Conservation (phyloP, 1,140 invertebrate species). For the Aporrectodea caliginosa region DNA sequence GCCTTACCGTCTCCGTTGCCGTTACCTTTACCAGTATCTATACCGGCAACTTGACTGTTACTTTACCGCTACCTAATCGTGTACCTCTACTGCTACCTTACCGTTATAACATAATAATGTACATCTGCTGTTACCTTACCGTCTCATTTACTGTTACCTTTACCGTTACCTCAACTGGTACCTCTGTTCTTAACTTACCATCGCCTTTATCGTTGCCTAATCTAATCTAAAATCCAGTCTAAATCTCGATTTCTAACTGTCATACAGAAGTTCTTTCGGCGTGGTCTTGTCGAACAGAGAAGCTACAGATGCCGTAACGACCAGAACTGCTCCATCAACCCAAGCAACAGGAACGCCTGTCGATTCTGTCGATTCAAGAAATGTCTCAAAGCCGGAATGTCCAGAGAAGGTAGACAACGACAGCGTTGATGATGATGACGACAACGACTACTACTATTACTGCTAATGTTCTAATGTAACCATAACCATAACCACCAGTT, state of each 20-base stretch:
- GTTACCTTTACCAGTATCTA: too few relatives aligned
- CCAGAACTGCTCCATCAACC: conserved; percentile 79
- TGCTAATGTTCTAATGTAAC: too few relatives aligned
- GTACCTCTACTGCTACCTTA: too few relatives aligned
- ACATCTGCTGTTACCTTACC: too few relatives aligned
- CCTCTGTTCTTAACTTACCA: conserved; percentile 4
- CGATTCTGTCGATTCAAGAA: conserved; percentile 88
- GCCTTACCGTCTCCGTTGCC: too few relatives aligned
- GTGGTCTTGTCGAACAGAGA: conserved; percentile 84
- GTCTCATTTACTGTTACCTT: neutral
- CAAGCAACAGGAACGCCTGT: conserved; percentile 91
- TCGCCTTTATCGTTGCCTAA: neutral
- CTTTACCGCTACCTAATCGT: too few relatives aligned
- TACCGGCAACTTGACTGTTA: too few relatives aligned
- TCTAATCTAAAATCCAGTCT: conserved; percentile 1
- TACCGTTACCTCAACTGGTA: neutral
- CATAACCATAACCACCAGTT: too few relatives aligned
- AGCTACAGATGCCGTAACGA: conserved; percentile 45
- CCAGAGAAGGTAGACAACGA: conserved; percentile 71
- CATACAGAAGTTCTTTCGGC: conserved; percentile 83
- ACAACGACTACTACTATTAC: too few relatives aligned
- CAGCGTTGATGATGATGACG: too few relatives aligned
- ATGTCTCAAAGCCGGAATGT: conserved; percentile 90
- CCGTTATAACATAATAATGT: too few relatives aligned
- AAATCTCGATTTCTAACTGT: too few relatives aligned